phyloP scores from a whole-genome alignment of 2,113 vertebrate genomes.

The Mastomys natalensis region DNA sequence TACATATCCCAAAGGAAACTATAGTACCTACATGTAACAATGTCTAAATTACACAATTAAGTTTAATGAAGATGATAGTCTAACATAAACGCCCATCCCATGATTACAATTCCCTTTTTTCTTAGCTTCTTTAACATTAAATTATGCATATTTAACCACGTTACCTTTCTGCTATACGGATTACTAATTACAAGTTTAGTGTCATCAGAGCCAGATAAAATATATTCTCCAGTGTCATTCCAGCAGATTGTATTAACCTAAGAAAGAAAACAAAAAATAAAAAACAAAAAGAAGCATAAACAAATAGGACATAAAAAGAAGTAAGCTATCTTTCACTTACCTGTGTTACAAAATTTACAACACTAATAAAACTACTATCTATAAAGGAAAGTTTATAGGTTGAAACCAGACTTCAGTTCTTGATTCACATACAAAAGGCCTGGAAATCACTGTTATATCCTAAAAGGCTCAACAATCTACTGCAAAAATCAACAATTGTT shows the following conservation, averaged over 20 bases:
- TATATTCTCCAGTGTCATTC: conserved; percentile 98
- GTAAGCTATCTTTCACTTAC: conserved; percentile 17
- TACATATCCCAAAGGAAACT: background rate
- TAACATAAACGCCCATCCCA: background rate
- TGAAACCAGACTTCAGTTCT: background rate
- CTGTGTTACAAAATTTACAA: conserved; percentile 4
- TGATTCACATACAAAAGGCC: background rate
- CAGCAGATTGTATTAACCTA: conserved; percentile 99
- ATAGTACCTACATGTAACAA: background rate
- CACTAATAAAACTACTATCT: background rate
- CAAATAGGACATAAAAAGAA: conserved; percentile 50
- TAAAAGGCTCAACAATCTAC: background rate
- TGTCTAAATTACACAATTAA: conserved; percentile 32
- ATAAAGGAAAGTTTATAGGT: background rate
- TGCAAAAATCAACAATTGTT: background rate
- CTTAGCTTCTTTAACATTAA: conserved; percentile 25
- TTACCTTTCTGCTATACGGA: conserved; percentile 98
- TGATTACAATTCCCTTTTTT: background rate
- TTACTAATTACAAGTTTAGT: conserved; percentile 95
- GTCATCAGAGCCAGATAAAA: conserved; percentile 98
- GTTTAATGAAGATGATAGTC: background rate
- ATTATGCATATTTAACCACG: conserved; percentile 56
- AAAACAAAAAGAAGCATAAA: conserved; percentile 63
- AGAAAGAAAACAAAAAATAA: background rate
- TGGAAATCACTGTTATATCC: background rate